Conservation (phyloP, 1,140 invertebrate genomes). For the Popillia japonica region DNA sequence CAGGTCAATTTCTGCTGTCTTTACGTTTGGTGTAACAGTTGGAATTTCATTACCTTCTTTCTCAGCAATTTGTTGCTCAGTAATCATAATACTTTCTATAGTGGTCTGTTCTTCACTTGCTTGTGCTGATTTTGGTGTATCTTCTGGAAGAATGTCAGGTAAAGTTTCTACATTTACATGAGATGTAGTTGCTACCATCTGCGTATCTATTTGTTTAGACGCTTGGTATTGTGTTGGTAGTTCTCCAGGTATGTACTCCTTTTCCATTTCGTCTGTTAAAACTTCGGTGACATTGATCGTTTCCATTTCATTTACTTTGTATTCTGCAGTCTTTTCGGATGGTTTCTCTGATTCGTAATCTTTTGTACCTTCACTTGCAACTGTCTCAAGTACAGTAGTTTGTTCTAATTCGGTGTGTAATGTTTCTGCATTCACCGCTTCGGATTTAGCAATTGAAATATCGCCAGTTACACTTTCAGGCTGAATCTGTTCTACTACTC, state of each 20-base stretch:
- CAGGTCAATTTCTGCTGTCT: slow-evolving; percentile 63
- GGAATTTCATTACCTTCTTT: slow-evolving; percentile 65
- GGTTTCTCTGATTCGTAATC: slow-evolving; percentile 56
- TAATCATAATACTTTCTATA: slow-evolving; percentile 64
- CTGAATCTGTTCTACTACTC: slow-evolving; percentile 68
- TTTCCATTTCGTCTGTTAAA: slow-evolving; percentile 63
- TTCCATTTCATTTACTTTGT: slow-evolving; percentile 64
- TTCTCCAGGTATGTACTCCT: slow-evolving; percentile 53
- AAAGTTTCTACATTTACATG: slow-evolving; percentile 64
- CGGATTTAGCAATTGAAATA: slow-evolving; percentile 58
- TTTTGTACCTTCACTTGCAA: slow-evolving; percentile 62
- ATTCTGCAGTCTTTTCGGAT: slow-evolving; percentile 61
- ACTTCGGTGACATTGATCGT: slow-evolving; percentile 65
- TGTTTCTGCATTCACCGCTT: slow-evolving; percentile 61
- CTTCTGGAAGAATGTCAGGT: slow-evolving; percentile 59
- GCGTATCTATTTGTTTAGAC: slow-evolving; percentile 61
- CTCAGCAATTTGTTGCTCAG: slow-evolving; percentile 64
- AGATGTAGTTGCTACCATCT: slow-evolving; percentile 63
- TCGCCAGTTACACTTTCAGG: slow-evolving; percentile 63
- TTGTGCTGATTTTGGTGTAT: slow-evolving; percentile 57
- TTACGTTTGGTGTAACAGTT: slow-evolving; percentile 61
- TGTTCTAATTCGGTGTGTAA: slow-evolving; percentile 63
- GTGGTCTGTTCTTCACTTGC: slow-evolving; percentile 62
- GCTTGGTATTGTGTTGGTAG: slow-evolving; percentile 56
- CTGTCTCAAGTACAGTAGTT: slow-evolving; percentile 64